Percentiles rank a stretch among this genome's conserved stretches.
Conservation (phyloP, 2,113 vertebrate genomes). For the Notothenia rossii region DNA sequence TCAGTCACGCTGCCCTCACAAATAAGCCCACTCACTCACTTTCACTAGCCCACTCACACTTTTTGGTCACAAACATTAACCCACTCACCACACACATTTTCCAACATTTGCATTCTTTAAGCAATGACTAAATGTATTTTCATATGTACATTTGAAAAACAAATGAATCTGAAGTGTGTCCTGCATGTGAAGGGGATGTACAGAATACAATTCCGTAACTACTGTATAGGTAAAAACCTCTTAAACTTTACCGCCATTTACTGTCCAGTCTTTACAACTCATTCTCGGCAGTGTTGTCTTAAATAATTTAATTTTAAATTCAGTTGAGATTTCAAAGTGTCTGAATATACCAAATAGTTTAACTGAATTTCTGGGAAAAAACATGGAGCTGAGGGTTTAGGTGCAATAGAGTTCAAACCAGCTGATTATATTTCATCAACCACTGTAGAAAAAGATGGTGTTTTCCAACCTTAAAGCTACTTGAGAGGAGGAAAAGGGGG, state of each 20-base stretch:
- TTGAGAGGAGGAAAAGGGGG: not conserved
- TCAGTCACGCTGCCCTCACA: conserved; percentile 61
- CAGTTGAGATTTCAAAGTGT: not conserved
- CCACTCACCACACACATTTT: conserved; percentile 23
- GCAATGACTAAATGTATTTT: conserved; percentile 21
- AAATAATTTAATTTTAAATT: not conserved
- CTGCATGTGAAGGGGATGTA: not conserved
- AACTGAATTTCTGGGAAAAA: not conserved
- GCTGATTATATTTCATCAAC: not conserved
- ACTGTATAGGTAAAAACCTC: not conserved
- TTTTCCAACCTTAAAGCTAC: not conserved
- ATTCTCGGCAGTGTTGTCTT: not conserved
- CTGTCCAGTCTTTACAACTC: not conserved
- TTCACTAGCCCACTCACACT: conserved; percentile 61
- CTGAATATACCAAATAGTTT: not conserved
- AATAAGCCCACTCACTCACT: conserved; percentile 53
- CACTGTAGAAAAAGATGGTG: not conserved
- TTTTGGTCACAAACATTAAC: conserved; percentile 54
- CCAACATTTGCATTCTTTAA: not conserved
- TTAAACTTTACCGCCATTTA: not conserved
- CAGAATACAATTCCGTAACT: not conserved
- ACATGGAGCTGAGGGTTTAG: not conserved
- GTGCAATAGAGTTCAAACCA: not conserved
- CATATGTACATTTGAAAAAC: not conserved
- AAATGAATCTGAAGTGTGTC: not conserved